Percentiles rank a stretch among this genome's conserved stretches.
Conservation (phyloP, 2,797 vertebrate genomes). For the Sardinella longiceps region DNA sequence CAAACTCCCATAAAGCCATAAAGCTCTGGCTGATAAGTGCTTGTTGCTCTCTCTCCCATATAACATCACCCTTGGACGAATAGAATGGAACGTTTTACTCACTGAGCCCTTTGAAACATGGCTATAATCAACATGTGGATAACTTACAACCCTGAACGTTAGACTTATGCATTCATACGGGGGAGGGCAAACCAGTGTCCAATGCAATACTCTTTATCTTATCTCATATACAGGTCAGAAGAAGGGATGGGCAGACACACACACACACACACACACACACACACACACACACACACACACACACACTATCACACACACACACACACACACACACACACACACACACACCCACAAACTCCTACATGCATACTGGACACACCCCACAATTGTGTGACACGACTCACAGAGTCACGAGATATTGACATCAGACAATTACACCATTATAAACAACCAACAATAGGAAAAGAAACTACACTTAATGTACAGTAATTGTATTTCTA, state of each 20-base stretch:
- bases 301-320: background rate
- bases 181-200: background rate
- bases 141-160: conserved; percentile 47
- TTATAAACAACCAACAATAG: background rate
- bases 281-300: background rate
- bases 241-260: conserved; percentile 8
- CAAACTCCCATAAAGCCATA: conserved; percentile 8
- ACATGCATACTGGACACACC: background rate
- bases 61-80: background rate
- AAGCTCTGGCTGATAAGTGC: background rate
- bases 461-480: background rate
- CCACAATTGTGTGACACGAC: background rate
- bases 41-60: background rate
- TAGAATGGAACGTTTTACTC: background rate
- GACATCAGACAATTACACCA: background rate
- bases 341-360: too few species aligned
- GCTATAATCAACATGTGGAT: background rate
- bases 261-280: background rate
- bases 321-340: conserved; percentile 17
- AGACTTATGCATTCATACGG: conserved; percentile 31
- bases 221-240: conserved; percentile 25
- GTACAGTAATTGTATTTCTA: background rate
- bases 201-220: conserved; percentile 41
- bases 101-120: conserved; percentile 47
- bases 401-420: background rate